These are phyloP conservation scores for Lycaena phlaeas DNA, from an alignment of 2,888 invertebrate genomes.

Conservation along the genomic window DNA sequence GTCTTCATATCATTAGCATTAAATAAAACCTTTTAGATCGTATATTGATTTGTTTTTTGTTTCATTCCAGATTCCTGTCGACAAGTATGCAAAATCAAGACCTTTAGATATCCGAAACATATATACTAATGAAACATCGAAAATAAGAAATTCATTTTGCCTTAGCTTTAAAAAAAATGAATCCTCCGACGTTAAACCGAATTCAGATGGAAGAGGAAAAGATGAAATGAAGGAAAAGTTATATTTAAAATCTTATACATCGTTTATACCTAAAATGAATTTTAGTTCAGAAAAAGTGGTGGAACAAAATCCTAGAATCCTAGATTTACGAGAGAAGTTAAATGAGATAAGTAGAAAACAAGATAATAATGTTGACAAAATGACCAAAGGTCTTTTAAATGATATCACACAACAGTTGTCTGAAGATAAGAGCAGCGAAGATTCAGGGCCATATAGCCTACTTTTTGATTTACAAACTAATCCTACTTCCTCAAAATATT, in stretches of 20 bases:
- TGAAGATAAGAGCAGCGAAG: constrained; percentile 57
- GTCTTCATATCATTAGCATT: background rate
- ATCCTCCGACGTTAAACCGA: constrained; percentile 29
- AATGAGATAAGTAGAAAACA: constrained; percentile 61
- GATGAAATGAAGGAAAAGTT: constrained; percentile 43
- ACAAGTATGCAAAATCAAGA: constrained; percentile 58
- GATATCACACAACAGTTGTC: constrained; percentile 56
- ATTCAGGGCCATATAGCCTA: constrained; percentile 75
- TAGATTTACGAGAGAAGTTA: constrained; percentile 59
- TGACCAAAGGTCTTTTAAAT: constrained; percentile 55
- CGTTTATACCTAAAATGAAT: constrained; percentile 62
- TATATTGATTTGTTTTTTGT: too few species aligned
- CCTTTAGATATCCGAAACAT: constrained; percentile 48
- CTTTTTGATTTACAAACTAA: constrained; percentile 66
- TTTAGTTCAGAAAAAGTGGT: constrained; percentile 54
- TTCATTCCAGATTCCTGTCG: constrained; percentile 66
- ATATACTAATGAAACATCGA: constrained; percentile 42
- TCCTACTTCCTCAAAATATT: constrained; percentile 41
- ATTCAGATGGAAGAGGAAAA: constrained; percentile 33
- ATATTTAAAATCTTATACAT: constrained; percentile 47
- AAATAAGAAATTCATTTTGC: constrained; percentile 39
- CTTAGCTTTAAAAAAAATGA: constrained; percentile 35
- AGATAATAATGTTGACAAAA: constrained; percentile 52
- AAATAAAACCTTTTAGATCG: background rate
- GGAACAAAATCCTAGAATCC: constrained; percentile 58